Evolutionary conservation across 1,140 invertebrate genomes (phyloP).

Genomic region (Steinernema feltiae): DNA sequence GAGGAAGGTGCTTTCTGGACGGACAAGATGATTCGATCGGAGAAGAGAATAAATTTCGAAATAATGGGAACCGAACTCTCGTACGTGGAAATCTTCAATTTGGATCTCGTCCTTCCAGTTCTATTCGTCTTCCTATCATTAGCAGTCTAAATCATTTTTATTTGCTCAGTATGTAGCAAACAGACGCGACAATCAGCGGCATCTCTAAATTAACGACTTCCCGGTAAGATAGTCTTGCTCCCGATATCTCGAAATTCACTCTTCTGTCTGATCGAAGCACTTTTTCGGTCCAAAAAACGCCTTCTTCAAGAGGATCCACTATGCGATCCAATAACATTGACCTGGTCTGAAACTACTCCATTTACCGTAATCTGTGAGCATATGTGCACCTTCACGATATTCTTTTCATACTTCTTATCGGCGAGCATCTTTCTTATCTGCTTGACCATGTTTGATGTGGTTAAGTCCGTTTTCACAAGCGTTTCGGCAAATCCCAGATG

Average conservation of each 20-base stretch:
- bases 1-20: constrained; percentile 4
- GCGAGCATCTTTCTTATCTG: constrained; percentile 3
- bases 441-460: background rate
- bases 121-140: background rate
- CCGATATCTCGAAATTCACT: background rate
- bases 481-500: constrained; percentile 22
- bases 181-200: no score
- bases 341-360: background rate
- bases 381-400: background rate
- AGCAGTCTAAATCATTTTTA: no score
- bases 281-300: background rate
- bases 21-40: background rate
- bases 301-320: background rate
- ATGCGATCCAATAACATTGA: background rate
- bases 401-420: constrained; percentile 14
- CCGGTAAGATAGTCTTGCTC: background rate
- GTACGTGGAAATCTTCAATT: background rate
- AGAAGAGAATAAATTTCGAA: background rate
- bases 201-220: background rate
- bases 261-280: background rate
- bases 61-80: background rate
- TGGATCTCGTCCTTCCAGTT: background rate
- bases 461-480: constrained; percentile 31
- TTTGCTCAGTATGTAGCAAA: no score
- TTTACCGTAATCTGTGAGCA: no score